These are phyloP conservation scores for Pterocles gutturalis DNA, from an alignment of 2,113 vertebrate species.

Conservation along the genomic window DNA sequence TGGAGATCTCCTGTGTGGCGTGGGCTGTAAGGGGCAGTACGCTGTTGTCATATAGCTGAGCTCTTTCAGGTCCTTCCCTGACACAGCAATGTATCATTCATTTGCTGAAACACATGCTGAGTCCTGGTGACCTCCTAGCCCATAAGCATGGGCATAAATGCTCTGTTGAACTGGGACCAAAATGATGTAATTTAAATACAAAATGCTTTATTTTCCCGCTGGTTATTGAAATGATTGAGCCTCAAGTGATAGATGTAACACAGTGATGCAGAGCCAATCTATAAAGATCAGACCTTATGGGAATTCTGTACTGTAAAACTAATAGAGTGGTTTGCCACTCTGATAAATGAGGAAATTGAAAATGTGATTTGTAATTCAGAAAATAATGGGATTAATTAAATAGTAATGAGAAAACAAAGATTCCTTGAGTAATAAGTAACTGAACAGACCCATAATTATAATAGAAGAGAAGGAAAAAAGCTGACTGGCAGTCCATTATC, in stretches of 20 bases:
- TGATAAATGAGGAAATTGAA: background rate
- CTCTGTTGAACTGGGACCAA: background rate
- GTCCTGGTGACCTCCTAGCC: background rate
- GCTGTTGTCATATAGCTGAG: background rate
- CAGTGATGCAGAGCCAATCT: background rate
- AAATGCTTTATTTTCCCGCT: background rate
- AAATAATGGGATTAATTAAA: conserved; percentile 22
- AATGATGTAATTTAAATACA: background rate
- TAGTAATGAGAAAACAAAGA: background rate
- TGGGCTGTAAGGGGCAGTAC: background rate
- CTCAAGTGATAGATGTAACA: background rate
- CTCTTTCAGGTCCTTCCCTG: background rate
- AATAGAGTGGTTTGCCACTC: background rate
- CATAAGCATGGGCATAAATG: background rate
- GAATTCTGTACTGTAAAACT: background rate
- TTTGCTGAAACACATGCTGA: background rate
- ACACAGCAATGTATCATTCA: background rate
- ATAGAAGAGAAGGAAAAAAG: background rate
- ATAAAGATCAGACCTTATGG: background rate
- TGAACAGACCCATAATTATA: background rate
- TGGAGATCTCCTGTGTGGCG: background rate
- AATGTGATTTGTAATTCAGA: background rate
- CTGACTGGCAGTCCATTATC: background rate
- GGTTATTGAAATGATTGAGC: background rate
- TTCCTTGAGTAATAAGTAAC: background rate